Percentiles rank a stretch among this genome's conserved stretches.
Conservation (phyloP, 2,797 vertebrate species). For the Esox lucius region DNA sequence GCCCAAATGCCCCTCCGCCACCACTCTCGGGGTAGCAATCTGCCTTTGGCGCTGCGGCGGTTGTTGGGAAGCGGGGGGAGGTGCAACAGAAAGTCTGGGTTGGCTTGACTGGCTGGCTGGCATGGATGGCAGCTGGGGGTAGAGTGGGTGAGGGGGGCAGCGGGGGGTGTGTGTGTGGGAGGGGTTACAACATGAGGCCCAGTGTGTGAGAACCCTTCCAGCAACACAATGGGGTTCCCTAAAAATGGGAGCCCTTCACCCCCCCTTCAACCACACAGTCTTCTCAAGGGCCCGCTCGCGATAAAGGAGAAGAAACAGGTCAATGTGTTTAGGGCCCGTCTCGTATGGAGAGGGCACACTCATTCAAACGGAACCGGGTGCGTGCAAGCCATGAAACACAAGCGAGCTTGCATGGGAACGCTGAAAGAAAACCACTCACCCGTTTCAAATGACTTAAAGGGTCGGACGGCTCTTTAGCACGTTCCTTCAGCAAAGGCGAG, state of each 20-base stretch:
- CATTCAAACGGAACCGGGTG: conserved; percentile 71
- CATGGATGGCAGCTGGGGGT: conserved; percentile 58
- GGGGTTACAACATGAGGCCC: conserved; percentile 62
- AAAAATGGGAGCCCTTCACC: conserved; percentile 43
- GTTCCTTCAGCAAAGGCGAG: conserved; percentile 66
- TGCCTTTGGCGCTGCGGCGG: conserved; percentile 25
- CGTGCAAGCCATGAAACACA: conserved; percentile 55
- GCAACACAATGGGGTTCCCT: conserved; percentile 70
- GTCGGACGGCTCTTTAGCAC: conserved; percentile 52
- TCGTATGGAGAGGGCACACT: conserved; percentile 64
- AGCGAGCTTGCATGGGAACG: conserved; percentile 62
- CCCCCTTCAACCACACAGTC: conserved; percentile 47
- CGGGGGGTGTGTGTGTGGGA: conserved; percentile 49
- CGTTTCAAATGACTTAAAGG: conserved; percentile 76
- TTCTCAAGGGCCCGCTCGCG: conserved; percentile 51
- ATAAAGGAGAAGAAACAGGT: conserved; percentile 72
- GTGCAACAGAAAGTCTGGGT: conserved; percentile 30
- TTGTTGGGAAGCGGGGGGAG: conserved; percentile 11
- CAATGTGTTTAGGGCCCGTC: conserved; percentile 74
- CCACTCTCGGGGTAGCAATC: conserved; percentile 36
- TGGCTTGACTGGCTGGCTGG: conserved; percentile 61
- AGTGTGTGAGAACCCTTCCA: conserved; percentile 60
- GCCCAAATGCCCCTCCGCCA: conserved; percentile 39
- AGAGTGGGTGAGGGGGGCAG: conserved; percentile 41
- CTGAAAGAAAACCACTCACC: conserved; percentile 73